Conservation (phyloP, 2,113 vertebrate genomes). For the Apus apus region DNA sequence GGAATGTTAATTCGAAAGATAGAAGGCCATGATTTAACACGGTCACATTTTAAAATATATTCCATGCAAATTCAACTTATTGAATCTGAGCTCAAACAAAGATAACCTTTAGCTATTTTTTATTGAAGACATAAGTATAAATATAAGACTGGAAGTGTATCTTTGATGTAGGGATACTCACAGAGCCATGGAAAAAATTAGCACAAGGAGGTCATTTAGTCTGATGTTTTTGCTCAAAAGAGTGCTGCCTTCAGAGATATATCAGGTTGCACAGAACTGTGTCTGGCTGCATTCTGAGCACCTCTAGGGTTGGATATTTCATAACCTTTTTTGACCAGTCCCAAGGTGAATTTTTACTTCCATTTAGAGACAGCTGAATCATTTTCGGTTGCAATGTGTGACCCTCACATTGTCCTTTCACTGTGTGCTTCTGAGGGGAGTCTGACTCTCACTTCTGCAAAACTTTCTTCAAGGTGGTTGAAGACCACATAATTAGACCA, state of each 20-base stretch:
- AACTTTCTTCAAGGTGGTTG: background rate
- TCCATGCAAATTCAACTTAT: background rate
- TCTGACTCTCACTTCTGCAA: background rate
- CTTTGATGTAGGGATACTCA: background rate
- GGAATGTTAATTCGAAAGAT: background rate
- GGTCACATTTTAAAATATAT: background rate
- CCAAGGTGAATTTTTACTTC: background rate
- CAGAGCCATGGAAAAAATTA: background rate
- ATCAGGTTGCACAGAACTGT: background rate
- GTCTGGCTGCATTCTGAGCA: background rate
- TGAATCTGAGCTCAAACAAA: background rate
- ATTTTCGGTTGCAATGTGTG: background rate
- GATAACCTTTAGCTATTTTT: background rate
- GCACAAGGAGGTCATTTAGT: background rate
- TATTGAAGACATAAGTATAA: fast-evolving
- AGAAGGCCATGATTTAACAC: fast-evolving
- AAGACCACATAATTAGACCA: background rate
- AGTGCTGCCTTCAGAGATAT: background rate
- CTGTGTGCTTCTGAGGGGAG: background rate
- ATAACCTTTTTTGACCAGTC: background rate
- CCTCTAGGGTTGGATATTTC: background rate
- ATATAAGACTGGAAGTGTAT: background rate
- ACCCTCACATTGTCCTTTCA: background rate
- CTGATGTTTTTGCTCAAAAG: background rate
- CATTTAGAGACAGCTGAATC: background rate